Evolutionary conservation across 2,797 vertebrate genomes (phyloP), one percentile per base, ranked within the genome.

Genomic region (Chelidonichthys spinosus): DNA sequence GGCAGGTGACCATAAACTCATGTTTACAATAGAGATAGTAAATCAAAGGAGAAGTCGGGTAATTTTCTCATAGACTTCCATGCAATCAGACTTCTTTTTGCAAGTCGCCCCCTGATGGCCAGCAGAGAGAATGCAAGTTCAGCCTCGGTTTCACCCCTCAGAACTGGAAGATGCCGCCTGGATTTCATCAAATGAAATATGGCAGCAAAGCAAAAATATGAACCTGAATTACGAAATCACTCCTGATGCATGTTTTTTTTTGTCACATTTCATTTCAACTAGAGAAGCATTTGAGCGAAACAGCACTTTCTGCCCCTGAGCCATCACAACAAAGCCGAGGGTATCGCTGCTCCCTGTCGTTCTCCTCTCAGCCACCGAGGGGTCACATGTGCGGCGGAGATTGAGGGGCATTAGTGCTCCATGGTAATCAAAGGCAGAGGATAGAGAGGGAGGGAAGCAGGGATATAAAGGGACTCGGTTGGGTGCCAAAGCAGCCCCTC

Each of bases 391-490:
- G 93, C 64, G 56, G 88, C 66, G 80, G 89, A 62, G 84, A 86
- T 85, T 89, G 88, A 89, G 87, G 71, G 90, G 93, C 92, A 92
- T 93, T 90, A 92, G 88, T 86, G 86, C 87, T 87, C 92, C 87
- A 89, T 88, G 94, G 95, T 95, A 96, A 96, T 96, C 95, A 96
- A 95, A 94, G 93, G 92, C 86, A 74, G 72, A 75, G 86, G 87
- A 93, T 93, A 91, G 91, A 93, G 78, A 74, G 69, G 69, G 65
- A 82, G 79, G 75, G 63, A 69, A 58, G 82, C 76, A 40, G 81
- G 85, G 85, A 87, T 84, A 91, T 79, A 88, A 89, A 93, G 94
- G 83, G 85, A 92, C 87, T 94, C 93, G 69, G 87, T 94, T 94
- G 95, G 94, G 89, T 56, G 83, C 87, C 87, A 87, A 86, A 91